Evolutionary conservation across 2,888 invertebrate species (phyloP), one percentile per base, ranked within the genome.

Genomic region (Lithophane ornitopus): DNA sequence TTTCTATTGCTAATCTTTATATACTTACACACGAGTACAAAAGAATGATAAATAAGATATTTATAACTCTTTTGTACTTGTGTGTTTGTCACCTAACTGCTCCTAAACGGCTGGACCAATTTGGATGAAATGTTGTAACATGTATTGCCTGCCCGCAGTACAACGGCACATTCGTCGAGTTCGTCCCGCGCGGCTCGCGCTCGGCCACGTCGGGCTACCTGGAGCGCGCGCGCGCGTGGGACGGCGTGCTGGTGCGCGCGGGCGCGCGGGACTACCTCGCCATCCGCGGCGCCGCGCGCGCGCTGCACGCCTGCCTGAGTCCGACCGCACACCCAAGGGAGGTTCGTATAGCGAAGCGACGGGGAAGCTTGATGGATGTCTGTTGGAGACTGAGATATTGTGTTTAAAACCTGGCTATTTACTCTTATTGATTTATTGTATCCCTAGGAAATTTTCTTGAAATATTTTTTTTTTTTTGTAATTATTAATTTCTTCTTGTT

Each of bases 301-400:
- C 97, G 1, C 86, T 98, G 84, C 98, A 98, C 90, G 98, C 98
- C 71, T 98, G 98, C 86, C 97, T 98, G 77, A 98, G 98, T 90
- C 97, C 98, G 46, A 97, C 97, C 72, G 97, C 97, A 61, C 98
- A 98, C 90, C 98, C 98, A 34, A 97, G 98, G 93, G 98, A 98
- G 97, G 98, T 81, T 96, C 61, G 62, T 49, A 19, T 22, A 22
- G 46, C 49, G 22, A 49, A 49, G 19, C 22, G 2, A 49, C 22
- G 22, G 49, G 8, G 8, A 49, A 9, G 22, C 2, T 49, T 49
- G 0, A 49, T 49, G 16, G 22, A 49, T 22, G 8, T 49, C 19
- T 49, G 8, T 49, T 19, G 8, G 2, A 49, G 8, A 49, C 19
- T 49, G 4, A 7, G 2, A 3, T 19, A 46, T 19, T 19, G 49